Evolutionary conservation across 1,140 invertebrate genomes (phyloP), one percentile per base, ranked within the genome.

Genomic region (Drosophila punjabiensis): DNA sequence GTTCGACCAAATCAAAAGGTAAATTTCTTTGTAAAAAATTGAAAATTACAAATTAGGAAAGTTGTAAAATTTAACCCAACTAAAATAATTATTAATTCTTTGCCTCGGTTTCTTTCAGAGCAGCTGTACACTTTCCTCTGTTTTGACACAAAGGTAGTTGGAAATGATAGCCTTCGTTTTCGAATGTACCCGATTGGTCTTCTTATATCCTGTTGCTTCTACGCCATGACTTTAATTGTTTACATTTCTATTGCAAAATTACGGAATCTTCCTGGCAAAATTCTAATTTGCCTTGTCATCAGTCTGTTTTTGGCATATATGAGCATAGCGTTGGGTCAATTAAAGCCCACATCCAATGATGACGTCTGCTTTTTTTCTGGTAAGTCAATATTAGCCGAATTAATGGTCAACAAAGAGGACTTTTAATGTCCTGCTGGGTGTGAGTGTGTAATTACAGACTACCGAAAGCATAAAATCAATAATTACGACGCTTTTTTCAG

Each of bases 201-300:
- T 14, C 61, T 94, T 3, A 94, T 95, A 59, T 95, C 95, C 0
- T 94, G 94, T 50, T 92, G 94, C 13, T 96, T 96, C 74, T 93
- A 96, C 45, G 82, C 95, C 8, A 79, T 95, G 10, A 96, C 96
- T 0, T 91, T 96, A 47, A 11, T 95, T 55, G 95, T 96, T 18
- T 96, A 96, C 88, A 88, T 93, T n/a, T 94, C 93, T 5, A 92
- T 96, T 32, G 95, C 96, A 0, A 93, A 94, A 18, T 92, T 96
- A 28, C 93, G 95, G 35, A 96, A 96, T 93, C 94, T 96, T 18
- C 96, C 96, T 48, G 96, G 96, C 1, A 95, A 95, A 76, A 96
- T 95, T 2, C 89, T 96, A 13, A 96, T 96, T 93, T 96, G 95
- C 76, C 95, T 96, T 79, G 94, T 96, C 3, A 92, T 93, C 59